Conservation (phyloP, 2,113 vertebrate genomes). For the Caretta caretta region DNA sequence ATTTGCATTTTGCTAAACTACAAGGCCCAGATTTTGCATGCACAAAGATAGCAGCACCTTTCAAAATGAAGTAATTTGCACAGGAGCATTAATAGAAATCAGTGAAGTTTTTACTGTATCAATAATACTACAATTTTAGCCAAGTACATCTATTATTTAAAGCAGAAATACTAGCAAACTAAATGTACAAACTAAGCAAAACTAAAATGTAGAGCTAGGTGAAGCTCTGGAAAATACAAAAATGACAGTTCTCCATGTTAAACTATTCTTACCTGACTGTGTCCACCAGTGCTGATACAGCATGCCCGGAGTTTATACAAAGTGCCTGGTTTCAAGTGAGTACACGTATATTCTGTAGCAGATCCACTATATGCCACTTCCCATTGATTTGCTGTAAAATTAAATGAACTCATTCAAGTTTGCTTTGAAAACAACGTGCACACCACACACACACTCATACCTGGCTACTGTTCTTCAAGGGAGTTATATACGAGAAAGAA, state of each 20-base stretch:
- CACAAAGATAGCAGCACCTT: neutral
- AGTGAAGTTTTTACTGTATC: neutral
- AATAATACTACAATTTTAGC: neutral
- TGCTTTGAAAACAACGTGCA: neutral
- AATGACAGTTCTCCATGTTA: rapidly evolving
- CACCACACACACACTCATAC: neutral
- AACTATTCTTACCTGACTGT: slow-evolving; percentile 87
- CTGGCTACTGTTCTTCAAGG: neutral
- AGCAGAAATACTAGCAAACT: neutral
- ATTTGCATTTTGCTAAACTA: neutral
- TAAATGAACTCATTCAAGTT: neutral
- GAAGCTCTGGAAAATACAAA: neutral
- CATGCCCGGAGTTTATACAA: slow-evolving; percentile 93
- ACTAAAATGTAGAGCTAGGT: neutral
- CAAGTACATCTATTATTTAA: neutral
- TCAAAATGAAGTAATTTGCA: neutral
- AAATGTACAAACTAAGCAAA: neutral
- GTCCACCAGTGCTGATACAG: slow-evolving; percentile 95
- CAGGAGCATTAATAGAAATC: neutral
- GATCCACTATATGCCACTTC: slow-evolving; percentile 93
- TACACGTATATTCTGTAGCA: slow-evolving; percentile 88
- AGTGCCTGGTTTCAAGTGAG: slow-evolving; percentile 92
- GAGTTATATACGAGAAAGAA: neutral
- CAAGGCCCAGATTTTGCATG: neutral
- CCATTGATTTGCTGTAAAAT: slow-evolving; percentile 89